These are phyloP conservation scores for Brachionus sp. DNA, from an alignment of 1,140 invertebrate genomes.

Conservation along the genomic window DNA sequence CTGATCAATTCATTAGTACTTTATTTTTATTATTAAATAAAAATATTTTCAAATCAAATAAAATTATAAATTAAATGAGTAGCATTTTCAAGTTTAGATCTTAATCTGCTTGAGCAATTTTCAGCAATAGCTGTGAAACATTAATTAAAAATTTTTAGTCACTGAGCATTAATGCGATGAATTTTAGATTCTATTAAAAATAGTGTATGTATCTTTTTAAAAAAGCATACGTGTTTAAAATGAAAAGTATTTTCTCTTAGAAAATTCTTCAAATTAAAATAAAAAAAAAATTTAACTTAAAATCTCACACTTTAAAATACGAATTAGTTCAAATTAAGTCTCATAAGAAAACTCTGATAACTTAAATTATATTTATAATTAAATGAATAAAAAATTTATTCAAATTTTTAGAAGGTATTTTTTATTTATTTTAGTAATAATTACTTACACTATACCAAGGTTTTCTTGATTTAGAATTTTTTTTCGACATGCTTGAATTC, in stretches of 20 bases:
- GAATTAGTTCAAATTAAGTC: neutral
- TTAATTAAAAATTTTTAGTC: neutral
- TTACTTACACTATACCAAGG: constrained; percentile 46
- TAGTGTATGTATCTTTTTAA: neutral
- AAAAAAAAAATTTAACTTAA: neutral
- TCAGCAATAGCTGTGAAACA: neutral
- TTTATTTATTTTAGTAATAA: neutral
- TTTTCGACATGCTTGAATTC: neutral
- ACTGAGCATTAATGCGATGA: neutral
- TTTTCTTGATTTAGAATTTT: constrained; percentile 23
- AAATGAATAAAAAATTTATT: constrained; percentile 3
- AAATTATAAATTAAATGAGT: neutral
- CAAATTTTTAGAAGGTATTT: neutral
- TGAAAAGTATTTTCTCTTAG: neutral
- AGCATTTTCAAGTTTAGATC: neutral
- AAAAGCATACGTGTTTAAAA: neutral
- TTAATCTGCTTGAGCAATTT: neutral
- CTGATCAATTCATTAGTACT: neutral
- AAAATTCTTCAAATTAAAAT: neutral
- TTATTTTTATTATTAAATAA: neutral
- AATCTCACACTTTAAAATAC: neutral
- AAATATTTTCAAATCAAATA: no score
- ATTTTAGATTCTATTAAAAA: neutral
- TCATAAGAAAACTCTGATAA: neutral
- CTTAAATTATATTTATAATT: no score